phyloP scores from a whole-genome alignment of 35 echinoderm and acorn worm species.

The Apostichopus japonicus region DNA sequence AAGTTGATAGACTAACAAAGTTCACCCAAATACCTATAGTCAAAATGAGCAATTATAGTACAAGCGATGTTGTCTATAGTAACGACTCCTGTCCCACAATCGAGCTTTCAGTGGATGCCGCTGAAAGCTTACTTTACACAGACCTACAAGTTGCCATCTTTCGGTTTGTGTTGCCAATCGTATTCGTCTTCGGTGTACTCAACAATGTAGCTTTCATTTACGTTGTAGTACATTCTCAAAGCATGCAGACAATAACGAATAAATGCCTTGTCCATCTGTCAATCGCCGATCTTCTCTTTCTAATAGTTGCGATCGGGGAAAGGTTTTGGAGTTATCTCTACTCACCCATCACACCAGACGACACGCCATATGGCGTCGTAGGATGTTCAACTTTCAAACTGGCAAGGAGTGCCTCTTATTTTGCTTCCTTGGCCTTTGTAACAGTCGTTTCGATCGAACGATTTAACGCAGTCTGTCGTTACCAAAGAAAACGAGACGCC shows the following conservation, averaged over 20 bases:
- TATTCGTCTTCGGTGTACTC: slow-evolving; percentile 72
- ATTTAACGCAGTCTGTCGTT: slow-evolving; percentile 72
- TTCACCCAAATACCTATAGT: not conserved
- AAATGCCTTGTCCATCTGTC: slow-evolving; percentile 75
- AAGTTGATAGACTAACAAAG: not conserved
- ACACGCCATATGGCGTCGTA: slow-evolving; percentile 40
- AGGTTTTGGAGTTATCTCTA: slow-evolving; percentile 58
- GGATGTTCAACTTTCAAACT: slow-evolving; percentile 74
- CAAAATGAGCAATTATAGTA: not conserved
- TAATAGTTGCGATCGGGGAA: slow-evolving; percentile 65
- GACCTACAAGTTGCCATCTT: slow-evolving; percentile 21
- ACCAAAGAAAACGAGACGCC: slow-evolving; percentile 54
- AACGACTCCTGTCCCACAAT: not conserved
- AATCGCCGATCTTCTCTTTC: slow-evolving; percentile 72
- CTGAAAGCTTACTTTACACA: slow-evolving; percentile 25
- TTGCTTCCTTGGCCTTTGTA: slow-evolving; percentile 70
- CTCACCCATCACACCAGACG: slow-evolving; percentile 71
- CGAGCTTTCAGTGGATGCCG: not conserved
- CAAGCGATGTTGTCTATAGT: not conserved
- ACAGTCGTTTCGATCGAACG: slow-evolving; percentile 78
- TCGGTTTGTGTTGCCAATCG: slow-evolving; percentile 62
- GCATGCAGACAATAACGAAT: slow-evolving; percentile 85
- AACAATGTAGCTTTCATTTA: slow-evolving; percentile 80
- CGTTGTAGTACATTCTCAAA: slow-evolving; percentile 68
- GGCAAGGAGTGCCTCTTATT: slow-evolving; percentile 60